phyloP scores from a whole-genome alignment of 1,140 invertebrate genomes.

The Pachypsylla venusta region DNA sequence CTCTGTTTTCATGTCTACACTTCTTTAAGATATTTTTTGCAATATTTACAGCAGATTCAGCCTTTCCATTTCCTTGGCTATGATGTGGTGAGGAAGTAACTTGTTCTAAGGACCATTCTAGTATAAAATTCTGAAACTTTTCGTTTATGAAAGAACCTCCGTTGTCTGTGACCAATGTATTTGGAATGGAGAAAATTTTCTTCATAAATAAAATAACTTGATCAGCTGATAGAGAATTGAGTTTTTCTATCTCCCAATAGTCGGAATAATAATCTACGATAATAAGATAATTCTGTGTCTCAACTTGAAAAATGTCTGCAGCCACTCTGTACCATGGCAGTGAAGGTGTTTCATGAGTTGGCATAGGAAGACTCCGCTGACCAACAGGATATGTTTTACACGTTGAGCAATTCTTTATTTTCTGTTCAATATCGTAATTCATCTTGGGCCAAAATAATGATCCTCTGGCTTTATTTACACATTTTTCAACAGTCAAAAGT shows the following conservation, averaged over 20 bases:
- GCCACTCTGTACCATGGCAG: conserved; percentile 26
- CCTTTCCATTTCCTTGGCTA: conserved; percentile 32
- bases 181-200: conserved; percentile 29
- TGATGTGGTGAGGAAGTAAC: conserved; percentile 29
- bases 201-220: conserved; percentile 20
- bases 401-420: too few relatives aligned
- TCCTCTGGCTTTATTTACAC: too few relatives aligned
- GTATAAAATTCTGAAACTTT: conserved; percentile 32
- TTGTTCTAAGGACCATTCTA: conserved; percentile 29
- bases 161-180: conserved; percentile 31
- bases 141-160: conserved; percentile 30
- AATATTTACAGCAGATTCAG: conserved; percentile 23
- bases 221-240: conserved; percentile 7
- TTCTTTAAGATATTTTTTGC: too few relatives aligned
- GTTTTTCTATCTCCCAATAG: too few relatives aligned
- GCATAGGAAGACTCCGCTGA: too few relatives aligned
- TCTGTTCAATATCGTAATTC: too few relatives aligned
- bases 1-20: too few relatives aligned
- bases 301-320: conserved; percentile 25
- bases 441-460: too few relatives aligned
- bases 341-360: too few relatives aligned
- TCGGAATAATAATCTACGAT: conserved; percentile 13
- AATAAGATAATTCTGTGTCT: conserved; percentile 10
- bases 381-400: too few relatives aligned
- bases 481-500: too few relatives aligned